These are phyloP conservation scores for Thymelicus lineola DNA, from an alignment of 2,888 invertebrate species.

Conservation along the genomic window DNA sequence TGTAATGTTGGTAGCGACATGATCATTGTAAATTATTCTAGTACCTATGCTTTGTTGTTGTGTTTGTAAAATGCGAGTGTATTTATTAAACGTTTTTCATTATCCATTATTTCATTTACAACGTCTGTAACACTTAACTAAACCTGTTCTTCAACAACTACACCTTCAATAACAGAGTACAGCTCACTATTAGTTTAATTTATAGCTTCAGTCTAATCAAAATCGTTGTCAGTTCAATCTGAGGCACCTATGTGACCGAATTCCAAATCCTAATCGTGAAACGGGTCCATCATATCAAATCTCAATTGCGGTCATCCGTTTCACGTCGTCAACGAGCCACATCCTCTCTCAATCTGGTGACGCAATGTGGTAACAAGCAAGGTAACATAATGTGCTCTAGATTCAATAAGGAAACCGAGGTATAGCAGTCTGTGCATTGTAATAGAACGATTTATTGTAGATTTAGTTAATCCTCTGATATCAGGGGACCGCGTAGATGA, in stretches of 20 bases:
- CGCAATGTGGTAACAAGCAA: constrained; percentile 46
- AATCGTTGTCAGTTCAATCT: constrained; percentile 44
- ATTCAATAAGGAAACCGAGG: constrained; percentile 8
- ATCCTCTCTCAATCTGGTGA: constrained; percentile 52
- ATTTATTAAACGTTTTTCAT: constrained; percentile 75
- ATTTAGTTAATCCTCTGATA: too few relatives aligned
- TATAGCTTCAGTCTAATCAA: constrained; percentile 6
- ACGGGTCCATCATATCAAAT: constrained; percentile 44
- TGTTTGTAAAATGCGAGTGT: constrained; percentile 70
- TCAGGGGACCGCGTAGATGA: too few relatives aligned
- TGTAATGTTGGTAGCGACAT: constrained; percentile 18
- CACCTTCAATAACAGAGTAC: not conserved
- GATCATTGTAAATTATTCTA: constrained; percentile 38
- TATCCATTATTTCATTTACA: constrained; percentile 51
- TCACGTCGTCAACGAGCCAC: constrained; percentile 50
- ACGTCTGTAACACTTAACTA: not conserved
- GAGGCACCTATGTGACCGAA: constrained; percentile 26
- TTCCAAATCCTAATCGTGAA: constrained; percentile 30
- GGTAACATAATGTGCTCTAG: constrained; percentile 35
- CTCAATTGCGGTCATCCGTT: constrained; percentile 58
- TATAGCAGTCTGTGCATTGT: constrained; percentile 4
- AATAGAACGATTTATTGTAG: too few relatives aligned
- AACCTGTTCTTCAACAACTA: not conserved
- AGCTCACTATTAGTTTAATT: not conserved
- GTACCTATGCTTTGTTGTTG: constrained; percentile 62